Evolutionary conservation across 2,113 vertebrate genomes (phyloP).

Genomic region (Hirundichthys speculiger): DNA sequence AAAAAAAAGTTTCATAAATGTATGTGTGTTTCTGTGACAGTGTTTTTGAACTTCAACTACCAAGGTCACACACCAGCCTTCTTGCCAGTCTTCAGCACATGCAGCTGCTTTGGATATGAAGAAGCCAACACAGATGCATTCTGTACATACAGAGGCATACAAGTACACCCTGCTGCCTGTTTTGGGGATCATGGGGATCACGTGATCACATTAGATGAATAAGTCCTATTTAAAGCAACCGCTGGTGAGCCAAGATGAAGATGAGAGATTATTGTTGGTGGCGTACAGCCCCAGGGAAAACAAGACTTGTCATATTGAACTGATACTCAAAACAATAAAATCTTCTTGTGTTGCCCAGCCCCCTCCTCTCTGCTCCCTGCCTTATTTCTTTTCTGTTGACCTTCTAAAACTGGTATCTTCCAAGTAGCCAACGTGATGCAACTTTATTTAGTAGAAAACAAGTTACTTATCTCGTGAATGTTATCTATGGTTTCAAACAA

Average conservation of each 20-base stretch:
- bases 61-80: conserved; percentile 18
- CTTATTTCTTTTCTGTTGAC: conserved; percentile 34
- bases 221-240: conserved; percentile 48
- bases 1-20: conserved; percentile 5
- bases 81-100: conserved; percentile 15
- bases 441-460: conserved; percentile 45
- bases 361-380: conserved; percentile 5
- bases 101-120: conserved; percentile 40
- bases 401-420: conserved; percentile 13
- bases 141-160: conserved; percentile 31
- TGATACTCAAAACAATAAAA: conserved; percentile 37
- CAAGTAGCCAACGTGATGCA: conserved; percentile 14
- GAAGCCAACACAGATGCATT: conserved; percentile 17
- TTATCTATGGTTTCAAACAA: neutral
- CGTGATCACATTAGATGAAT: conserved; percentile 42
- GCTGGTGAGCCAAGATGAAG: conserved; percentile 4
- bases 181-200: conserved; percentile 41
- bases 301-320: neutral
- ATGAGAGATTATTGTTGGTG: conserved; percentile 31
- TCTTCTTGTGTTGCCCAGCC: conserved; percentile 29
- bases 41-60: conserved; percentile 21
- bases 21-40: conserved; percentile 11
- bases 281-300: conserved; percentile 11
- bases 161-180: conserved; percentile 38
- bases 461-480: conserved; percentile 2